phyloP scores from a whole-genome alignment of 2,113 vertebrate genomes.

The Egretta garzetta region DNA sequence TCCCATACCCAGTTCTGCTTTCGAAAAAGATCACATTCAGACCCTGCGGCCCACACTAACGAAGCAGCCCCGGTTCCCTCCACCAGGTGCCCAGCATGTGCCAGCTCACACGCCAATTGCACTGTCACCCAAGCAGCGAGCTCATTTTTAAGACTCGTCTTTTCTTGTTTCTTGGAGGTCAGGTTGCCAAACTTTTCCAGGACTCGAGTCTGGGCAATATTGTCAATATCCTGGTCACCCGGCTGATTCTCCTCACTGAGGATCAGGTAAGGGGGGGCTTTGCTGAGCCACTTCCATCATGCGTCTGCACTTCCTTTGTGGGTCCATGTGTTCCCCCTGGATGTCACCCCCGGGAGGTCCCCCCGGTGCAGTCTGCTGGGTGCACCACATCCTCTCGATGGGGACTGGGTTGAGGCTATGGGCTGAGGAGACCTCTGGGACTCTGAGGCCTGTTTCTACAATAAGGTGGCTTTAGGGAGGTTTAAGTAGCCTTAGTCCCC shows the following conservation, averaged over 20 bases:
- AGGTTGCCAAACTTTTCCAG: constrained; percentile 99
- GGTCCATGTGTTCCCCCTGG: not conserved
- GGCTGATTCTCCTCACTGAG: constrained; percentile 95
- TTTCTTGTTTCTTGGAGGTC: constrained; percentile 99
- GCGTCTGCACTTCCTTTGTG: fast-evolving
- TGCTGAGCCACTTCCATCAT: fast-evolving
- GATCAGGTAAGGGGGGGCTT: constrained; percentile 87
- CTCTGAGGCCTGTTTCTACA: not conserved
- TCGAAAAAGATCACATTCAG: not conserved
- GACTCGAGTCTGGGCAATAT: constrained; percentile 99
- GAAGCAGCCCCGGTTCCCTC: not conserved
- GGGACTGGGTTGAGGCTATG: not conserved
- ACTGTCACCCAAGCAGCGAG: not conserved
- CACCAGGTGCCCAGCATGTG: fast-evolving
- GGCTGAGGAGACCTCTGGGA: not conserved
- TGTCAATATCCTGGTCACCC: constrained; percentile 95
- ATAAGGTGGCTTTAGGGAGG: not conserved
- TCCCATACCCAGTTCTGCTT: not conserved
- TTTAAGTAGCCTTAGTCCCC: not conserved
- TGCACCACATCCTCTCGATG: not conserved
- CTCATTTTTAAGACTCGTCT: constrained; percentile 94
- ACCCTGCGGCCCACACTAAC: fast-evolving
- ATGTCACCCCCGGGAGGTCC: not conserved
- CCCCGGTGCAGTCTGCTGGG: not conserved
- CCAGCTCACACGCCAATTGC: not conserved